Evolutionary conservation across 2,888 invertebrate genomes (phyloP).

Genomic region (Pyrochroa serraticornis): DNA sequence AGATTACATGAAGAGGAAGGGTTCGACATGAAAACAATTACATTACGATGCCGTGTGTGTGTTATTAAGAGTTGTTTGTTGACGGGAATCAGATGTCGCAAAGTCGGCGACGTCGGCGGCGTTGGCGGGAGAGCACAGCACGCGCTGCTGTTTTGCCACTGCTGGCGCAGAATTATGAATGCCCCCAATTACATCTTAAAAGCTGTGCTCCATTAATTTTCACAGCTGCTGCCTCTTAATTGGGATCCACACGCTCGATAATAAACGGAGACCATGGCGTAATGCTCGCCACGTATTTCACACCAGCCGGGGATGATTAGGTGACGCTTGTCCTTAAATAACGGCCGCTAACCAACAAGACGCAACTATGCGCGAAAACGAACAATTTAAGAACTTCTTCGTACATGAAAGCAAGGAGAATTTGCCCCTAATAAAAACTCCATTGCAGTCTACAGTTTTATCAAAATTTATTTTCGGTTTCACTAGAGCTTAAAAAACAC

Average conservation of each 20-base stretch:
- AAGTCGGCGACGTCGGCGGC: slow-evolving; percentile 6
- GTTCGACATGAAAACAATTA: slow-evolving; percentile 47
- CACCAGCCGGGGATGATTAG: slow-evolving; percentile 28
- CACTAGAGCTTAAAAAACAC: too few species aligned
- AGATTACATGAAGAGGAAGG: slow-evolving; percentile 47
- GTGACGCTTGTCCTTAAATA: slow-evolving; percentile 18
- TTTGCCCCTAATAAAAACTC: too few species aligned
- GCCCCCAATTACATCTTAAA: slow-evolving; percentile 70
- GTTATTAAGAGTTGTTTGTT: slow-evolving; percentile 42
- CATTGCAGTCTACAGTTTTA: too few species aligned
- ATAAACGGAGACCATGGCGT: slow-evolving; percentile 54
- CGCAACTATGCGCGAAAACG: slow-evolving; percentile 10
- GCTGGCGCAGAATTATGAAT: slow-evolving; percentile 62
- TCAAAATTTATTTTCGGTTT: too few species aligned
- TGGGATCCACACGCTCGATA: slow-evolving; percentile 65
- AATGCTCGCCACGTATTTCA: slow-evolving; percentile 23
- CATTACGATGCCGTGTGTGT: slow-evolving; percentile 42
- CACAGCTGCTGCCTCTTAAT: slow-evolving; percentile 69
- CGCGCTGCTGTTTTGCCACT: slow-evolving; percentile 39
- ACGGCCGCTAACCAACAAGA: slow-evolving; percentile 3
- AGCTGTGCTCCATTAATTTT: slow-evolving; percentile 69
- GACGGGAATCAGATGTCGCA: slow-evolving; percentile 47
- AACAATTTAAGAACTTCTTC: not conserved
- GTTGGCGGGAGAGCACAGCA: slow-evolving; percentile 28
- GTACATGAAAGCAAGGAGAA: too few species aligned